Conservation (phyloP, 2,888 invertebrate genomes). For the Watsonalla binaria region DNA sequence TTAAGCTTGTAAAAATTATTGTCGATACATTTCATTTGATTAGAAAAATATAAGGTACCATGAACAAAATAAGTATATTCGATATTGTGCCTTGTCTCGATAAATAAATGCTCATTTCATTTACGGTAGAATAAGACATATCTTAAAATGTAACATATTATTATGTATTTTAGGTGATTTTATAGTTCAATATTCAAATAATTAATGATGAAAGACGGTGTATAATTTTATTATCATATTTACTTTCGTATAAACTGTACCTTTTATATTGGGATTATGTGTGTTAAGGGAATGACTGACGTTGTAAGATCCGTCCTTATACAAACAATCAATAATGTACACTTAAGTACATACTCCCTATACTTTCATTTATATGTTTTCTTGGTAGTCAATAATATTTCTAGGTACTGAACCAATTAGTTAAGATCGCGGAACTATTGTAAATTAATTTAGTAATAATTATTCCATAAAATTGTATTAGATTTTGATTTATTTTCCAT, state of each 20-base stretch:
- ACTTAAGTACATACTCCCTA: constrained; percentile 22
- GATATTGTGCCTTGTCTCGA: constrained; percentile 44
- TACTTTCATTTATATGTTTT: constrained; percentile 29
- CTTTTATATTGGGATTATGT: constrained; percentile 13
- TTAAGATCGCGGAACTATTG: constrained; percentile 36
- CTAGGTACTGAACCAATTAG: constrained; percentile 41
- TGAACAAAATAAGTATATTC: constrained; percentile 41
- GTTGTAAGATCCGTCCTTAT: constrained; percentile 39
- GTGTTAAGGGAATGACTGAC: constrained; percentile 30
- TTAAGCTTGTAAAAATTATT: constrained; percentile 3
- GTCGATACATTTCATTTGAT: constrained; percentile 9
- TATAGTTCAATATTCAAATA: constrained; percentile 26
- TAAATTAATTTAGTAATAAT: constrained; percentile 48
- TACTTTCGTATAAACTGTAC: constrained; percentile 28
- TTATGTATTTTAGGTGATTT: constrained; percentile 23
- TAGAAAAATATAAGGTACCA: constrained; percentile 21
- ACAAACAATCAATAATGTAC: constrained; percentile 14
- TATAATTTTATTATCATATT: constrained; percentile 32
- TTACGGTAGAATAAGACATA: constrained; percentile 33
- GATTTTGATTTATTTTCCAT: constrained; percentile 49
- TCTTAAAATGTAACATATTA: constrained; percentile 31
- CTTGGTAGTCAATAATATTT: constrained; percentile 44
- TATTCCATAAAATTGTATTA: constrained; percentile 35
- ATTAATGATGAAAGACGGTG: constrained; percentile 26
- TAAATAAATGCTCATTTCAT: constrained; percentile 52